Base-by-base conservation (phyloP, 2,888 invertebrate species). In the Phortica okadai region DNA sequence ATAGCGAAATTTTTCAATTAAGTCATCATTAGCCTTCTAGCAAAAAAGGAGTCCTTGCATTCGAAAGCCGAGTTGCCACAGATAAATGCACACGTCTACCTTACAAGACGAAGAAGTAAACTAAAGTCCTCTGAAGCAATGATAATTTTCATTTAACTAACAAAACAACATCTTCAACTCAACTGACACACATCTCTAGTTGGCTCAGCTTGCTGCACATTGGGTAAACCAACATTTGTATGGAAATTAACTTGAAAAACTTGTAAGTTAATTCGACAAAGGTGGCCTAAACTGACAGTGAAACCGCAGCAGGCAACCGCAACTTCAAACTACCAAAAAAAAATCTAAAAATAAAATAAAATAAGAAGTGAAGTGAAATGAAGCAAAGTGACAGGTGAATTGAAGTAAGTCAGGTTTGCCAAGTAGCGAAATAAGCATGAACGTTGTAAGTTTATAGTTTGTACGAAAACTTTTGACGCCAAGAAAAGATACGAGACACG, bases 201-300 rank as follows among this genome's bases (percentile, higher is more conserved):
- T 3, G 8, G 50, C 50, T 50, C 14, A 6, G 14, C 2, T 50
- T 50, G 50, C 1, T 50, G 1, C 50, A 11, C 10, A 5, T 1
- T 6, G 10, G 33, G 41, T 14, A 14, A 33, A 14, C 4, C 8
- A 70, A 54, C 66, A 77, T 79, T 79, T 79, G 79, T 76, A 79
- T 79, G 67, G 67, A 79, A 80, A 79, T 77, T 76, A 79, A 76
- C 77, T 73, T 42, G 8, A 73, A 56, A 66, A 76, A 73, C 75
- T 75, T 50, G 25, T 25, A 41, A 50, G 59, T 16, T 59, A 59
- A n/a, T 59, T 59, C 59, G 21, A 21, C 16, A 59, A 59, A 59
- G 59, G 59, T 59, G 59, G n/a, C 59, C 59, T 21, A 59, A 50
- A 50, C 14, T 50, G 50, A 50, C 50, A 50, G 10, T 8, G 50